A percentile compares a stretch with the other conserved stretches of the same genome.
Conservation (phyloP, 2,888 invertebrate species). For the Drosophila maculinotata region DNA sequence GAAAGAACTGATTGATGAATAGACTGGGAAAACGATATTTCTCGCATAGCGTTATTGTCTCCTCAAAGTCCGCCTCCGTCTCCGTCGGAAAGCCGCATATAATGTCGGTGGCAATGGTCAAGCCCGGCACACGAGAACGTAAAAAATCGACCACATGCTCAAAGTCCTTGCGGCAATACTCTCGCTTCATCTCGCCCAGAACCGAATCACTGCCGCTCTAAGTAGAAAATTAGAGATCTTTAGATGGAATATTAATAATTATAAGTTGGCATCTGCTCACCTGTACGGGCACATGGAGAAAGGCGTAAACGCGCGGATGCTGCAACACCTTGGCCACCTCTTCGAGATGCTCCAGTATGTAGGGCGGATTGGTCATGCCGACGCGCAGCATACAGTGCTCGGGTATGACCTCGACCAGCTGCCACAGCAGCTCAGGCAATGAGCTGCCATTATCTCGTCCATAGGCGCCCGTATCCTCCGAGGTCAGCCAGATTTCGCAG, state of each 20-base stretch:
- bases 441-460: slow-evolving; percentile 96
- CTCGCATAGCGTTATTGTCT: slow-evolving; percentile 92
- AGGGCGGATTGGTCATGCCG: slow-evolving; percentile 99
- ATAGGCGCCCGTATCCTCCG: slow-evolving; percentile 99
- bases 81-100: slow-evolving; percentile 99
- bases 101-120: slow-evolving; percentile 98
- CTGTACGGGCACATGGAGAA: slow-evolving; percentile 98
- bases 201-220: slow-evolving; percentile 97
- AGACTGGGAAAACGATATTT: slow-evolving; percentile 96
- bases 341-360: slow-evolving; percentile 96
- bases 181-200: slow-evolving; percentile 97
- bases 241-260: too few species aligned
- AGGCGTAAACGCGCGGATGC: slow-evolving; percentile 96
- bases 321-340: slow-evolving; percentile 94
- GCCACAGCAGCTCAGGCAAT: slow-evolving; percentile 93
- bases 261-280: slow-evolving; percentile 11
- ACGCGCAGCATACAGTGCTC: slow-evolving; percentile 92
- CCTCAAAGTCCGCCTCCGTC: slow-evolving; percentile 94
- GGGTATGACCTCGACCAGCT: slow-evolving; percentile 89
- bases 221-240: too few species aligned
- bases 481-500: slow-evolving; percentile 98
- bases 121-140: slow-evolving; percentile 92
- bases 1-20: slow-evolving; percentile 99
- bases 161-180: slow-evolving; percentile 96
- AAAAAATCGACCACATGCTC: slow-evolving; percentile 94